Percentiles rank a stretch among this genome's conserved stretches.
Conservation (phyloP, 2,113 vertebrate species). For the Cyrtonyx montezumae region DNA sequence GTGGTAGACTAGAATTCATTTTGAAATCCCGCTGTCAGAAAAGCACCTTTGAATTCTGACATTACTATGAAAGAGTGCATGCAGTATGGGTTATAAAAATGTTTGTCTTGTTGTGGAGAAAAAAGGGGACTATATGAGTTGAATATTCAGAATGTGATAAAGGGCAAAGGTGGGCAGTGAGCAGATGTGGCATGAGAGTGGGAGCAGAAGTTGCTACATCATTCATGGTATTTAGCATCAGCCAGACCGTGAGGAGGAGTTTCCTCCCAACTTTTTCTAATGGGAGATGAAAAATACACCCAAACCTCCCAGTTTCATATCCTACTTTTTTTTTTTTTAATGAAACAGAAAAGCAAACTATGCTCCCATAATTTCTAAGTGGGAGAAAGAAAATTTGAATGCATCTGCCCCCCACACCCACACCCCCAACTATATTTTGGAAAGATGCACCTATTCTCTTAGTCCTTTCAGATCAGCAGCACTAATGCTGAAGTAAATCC, state of each 20-base stretch:
- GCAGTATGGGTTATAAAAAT: neutral
- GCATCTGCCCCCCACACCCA: neutral
- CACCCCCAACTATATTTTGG: neutral
- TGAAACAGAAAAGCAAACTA: neutral
- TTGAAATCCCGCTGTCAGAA: neutral
- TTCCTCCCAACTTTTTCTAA: neutral
- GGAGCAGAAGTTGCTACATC: neutral
- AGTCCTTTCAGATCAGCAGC: neutral
- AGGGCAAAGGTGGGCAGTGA: neutral
- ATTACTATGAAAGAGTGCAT: neutral
- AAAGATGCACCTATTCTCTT: neutral
- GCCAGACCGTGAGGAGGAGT: neutral
- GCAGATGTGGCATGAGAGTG: neutral
- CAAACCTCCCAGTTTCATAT: neutral
- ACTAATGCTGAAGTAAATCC: neutral
- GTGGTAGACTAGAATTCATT: neutral
- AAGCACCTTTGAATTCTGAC: neutral
- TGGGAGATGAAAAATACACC: neutral
- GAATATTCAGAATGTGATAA: neutral
- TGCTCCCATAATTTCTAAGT: neutral
- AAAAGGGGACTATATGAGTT: neutral
- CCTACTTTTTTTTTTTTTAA: neutral
- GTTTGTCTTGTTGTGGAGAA: neutral
- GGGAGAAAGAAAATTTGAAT: conserved; percentile 21
- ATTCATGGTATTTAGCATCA: neutral